phyloP scores from a whole-genome alignment of 2,113 vertebrate genomes.

The Todiramphus saurophagus region DNA sequence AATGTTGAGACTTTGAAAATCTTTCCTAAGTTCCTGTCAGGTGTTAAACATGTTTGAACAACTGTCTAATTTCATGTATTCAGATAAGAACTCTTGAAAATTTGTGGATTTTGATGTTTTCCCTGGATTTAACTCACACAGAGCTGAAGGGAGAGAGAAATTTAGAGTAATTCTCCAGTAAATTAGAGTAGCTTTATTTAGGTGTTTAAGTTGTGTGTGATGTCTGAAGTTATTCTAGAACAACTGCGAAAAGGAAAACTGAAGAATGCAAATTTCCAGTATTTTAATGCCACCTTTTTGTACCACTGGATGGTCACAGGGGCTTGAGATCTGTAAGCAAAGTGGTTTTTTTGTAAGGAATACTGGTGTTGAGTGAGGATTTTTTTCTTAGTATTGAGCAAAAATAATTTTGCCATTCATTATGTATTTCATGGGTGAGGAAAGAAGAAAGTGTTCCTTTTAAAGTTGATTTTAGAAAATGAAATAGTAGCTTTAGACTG shows the following conservation, averaged over 20 bases:
- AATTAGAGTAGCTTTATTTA: not conserved
- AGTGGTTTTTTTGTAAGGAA: not conserved
- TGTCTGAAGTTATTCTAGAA: not conserved
- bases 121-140: not conserved
- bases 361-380: not conserved
- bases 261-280: not conserved
- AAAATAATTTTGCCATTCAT: conserved; percentile 31
- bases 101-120: not conserved
- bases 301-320: not conserved
- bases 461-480: conserved; percentile 42
- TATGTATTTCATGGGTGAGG: not conserved
- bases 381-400: not conserved
- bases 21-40: not conserved
- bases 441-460: conserved; percentile 14
- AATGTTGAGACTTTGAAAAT: not conserved
- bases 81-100: not conserved
- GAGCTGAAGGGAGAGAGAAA: not conserved
- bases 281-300: not conserved
- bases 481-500: not conserved
- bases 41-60: not conserved
- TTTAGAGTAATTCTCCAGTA: not conserved
- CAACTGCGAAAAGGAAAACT: not conserved
- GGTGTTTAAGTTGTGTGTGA: not conserved
- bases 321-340: not conserved
- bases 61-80: not conserved